Evolutionary conservation across 2,113 vertebrate genomes (phyloP), one percentile per base, ranked within the genome.

Genomic region (Corynorhinus townsendii): DNA sequence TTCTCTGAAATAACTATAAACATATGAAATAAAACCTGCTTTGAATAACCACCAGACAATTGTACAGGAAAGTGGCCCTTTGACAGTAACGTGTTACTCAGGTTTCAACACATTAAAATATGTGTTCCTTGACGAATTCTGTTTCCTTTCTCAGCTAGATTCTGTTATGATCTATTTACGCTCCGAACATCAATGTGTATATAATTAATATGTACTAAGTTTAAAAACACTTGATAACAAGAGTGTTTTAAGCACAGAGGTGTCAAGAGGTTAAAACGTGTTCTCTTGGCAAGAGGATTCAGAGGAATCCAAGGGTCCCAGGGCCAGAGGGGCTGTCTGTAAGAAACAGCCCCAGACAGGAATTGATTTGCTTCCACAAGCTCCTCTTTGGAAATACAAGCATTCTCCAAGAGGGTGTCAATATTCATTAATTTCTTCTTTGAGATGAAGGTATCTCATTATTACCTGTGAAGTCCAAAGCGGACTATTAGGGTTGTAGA

Each of bases 281-380:
- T 38, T 88, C 38, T 86, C 49, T 64, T 82, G 54, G 87, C 52
- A 79, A 26, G 19, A 54, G 79, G 30, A 88, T 75, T 83, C 56
- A 90, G 86, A 95, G 95, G 94, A 96, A 73, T 40, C 64, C 77
- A 54, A 95, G 66, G 45, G 66, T 95, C 56, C 56, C 69, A 85
- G 64, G 43, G 75, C 93, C 28, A 72, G 38, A 59, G 26, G 30
- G n/a, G 49, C 82, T 94, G 62, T 84, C 76, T 59, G 10, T 28
- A 52, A 94, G 88, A 45, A 97, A 88, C n/a, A 77, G 66, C 49
- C 59, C 49, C 82, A 72, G 85, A 93, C 75, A 95, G 88, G 49
- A 93, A 96, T 40, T 86, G 90, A 97, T 97, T 92, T 96, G 95
- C 91, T 96, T 96, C 94, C 95, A 95, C 92, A 96, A 97, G 93